These are phyloP conservation scores for Eleginops maclovinus DNA, from an alignment of 2,113 vertebrate genomes.

Conservation along the genomic window DNA sequence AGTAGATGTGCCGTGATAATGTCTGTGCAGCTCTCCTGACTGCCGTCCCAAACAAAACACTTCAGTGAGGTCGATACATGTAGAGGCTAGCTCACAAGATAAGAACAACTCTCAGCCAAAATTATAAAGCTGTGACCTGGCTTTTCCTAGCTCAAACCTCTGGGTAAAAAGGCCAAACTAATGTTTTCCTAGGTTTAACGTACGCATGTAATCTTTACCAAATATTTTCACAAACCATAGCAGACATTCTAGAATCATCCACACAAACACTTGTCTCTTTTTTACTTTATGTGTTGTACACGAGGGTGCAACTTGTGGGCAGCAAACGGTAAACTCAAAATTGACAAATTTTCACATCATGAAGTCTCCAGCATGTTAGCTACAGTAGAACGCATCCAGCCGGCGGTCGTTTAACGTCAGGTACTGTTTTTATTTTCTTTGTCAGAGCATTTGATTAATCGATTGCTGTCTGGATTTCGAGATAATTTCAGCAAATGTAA, in stretches of 20 bases:
- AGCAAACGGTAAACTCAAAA: neutral
- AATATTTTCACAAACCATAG: neutral
- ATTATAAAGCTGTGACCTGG: too few species aligned
- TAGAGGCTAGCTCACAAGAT: neutral
- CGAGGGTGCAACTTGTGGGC: neutral
- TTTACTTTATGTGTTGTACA: neutral
- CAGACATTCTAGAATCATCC: neutral
- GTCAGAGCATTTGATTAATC: too few species aligned
- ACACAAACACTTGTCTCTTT: neutral
- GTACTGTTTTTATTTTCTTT: too few species aligned
- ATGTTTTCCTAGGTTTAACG: neutral
- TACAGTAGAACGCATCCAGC: too few species aligned
- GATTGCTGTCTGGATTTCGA: too few species aligned
- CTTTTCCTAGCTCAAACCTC: neutral
- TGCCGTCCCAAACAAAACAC: conserved; percentile 30
- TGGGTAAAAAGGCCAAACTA: neutral
- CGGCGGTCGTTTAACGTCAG: too few species aligned
- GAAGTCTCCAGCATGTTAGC: too few species aligned
- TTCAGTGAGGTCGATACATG: conserved; percentile 6
- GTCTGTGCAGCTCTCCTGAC: neutral
- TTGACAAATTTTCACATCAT: neutral
- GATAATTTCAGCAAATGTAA: too few species aligned
- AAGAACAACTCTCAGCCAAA: neutral
- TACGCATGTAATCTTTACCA: too few species aligned
- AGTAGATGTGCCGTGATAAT: conserved; percentile 44